Base-by-base conservation (phyloP, 2,888 invertebrate species). In the Xylota segnis region DNA sequence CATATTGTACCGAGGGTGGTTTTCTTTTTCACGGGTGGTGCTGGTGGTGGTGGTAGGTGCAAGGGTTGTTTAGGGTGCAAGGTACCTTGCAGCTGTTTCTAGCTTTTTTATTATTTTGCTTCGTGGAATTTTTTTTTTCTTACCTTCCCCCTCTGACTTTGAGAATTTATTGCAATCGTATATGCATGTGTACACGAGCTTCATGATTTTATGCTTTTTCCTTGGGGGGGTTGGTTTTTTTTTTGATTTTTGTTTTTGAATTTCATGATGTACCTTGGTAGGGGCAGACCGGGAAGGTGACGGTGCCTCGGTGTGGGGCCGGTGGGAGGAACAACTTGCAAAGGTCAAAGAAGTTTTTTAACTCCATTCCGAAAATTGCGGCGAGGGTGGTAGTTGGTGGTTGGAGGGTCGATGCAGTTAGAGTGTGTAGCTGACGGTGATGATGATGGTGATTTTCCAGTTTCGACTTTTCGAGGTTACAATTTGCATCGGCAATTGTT, bases 261-360 rank as follows among this genome's bases (percentile, higher is more conserved):
- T 47, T 58, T 65, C 16, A 47, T 10, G 56, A 54, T 18, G 18
- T 18, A n/a, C n/a, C n/a, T 23, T 16, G 16, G 16, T 23, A 16
- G 32, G 63, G 14, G 14, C 1, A 40, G 32, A n/a, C n/a, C 14
- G 1, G 12, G 43, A 14, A 18, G 58, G 29, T 27, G 12, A 7
- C 10, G 23, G 23, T 23, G 23, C 2, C 2, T 3, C 23, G 23
- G 3, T 47, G 52, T 47, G 52, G 34, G 37, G 23, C 23, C 12
- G 43, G 18, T 16, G 18, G 6, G 7, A 14, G 43, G 7, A 16
- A 70, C 45, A 47, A 37, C 1, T 54, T 52, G 18, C 61, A 78
- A 78, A 83, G 84, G 84, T 84, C 79, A 79, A 37, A 52, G 5
- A 66, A 65, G 63, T 79, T 68, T 78, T 72, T 83, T 66, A 84